phyloP scores from a whole-genome alignment of 2,113 vertebrate species.

The Phalacrocorax aristotelis region DNA sequence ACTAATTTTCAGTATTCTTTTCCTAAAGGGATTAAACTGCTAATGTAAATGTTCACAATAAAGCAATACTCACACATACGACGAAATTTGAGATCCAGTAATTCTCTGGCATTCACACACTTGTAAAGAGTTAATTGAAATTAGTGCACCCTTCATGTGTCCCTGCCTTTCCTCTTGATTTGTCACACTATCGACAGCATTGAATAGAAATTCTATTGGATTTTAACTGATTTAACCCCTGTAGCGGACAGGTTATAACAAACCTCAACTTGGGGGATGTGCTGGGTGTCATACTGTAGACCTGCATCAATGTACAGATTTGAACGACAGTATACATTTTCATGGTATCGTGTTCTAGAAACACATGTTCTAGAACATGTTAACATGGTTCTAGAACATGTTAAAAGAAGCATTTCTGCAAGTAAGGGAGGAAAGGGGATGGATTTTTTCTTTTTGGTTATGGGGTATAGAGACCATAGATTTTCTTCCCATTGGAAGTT shows the following conservation, averaged over 20 bases:
- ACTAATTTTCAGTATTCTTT: slow-evolving; percentile 61
- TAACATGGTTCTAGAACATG: not conserved
- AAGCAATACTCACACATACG: slow-evolving; percentile 41
- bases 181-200: not conserved
- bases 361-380: too few relatives aligned
- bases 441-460: not conserved
- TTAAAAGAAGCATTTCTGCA: not conserved
- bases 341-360: not conserved
- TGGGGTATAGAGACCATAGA: not conserved
- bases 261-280: not conserved
- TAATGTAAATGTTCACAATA: slow-evolving; percentile 68
- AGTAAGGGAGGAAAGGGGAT: not conserved
- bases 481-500: not conserved
- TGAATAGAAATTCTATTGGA: slow-evolving; percentile 48
- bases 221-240: slow-evolving; percentile 48
- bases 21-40: slow-evolving; percentile 61
- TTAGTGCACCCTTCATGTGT: slow-evolving; percentile 50
- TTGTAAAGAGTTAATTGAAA: slow-evolving; percentile 61
- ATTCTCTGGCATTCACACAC: slow-evolving; percentile 53
- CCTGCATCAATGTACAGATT: not conserved
- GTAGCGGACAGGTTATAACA: not conserved
- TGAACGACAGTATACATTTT: not conserved
- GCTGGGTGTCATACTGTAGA: not conserved
- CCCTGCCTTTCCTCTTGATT: slow-evolving; percentile 44
- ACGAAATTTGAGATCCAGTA: slow-evolving; percentile 64